phyloP scores from a whole-genome alignment of 2,888 invertebrate genomes.

The Pandemis corylana region DNA sequence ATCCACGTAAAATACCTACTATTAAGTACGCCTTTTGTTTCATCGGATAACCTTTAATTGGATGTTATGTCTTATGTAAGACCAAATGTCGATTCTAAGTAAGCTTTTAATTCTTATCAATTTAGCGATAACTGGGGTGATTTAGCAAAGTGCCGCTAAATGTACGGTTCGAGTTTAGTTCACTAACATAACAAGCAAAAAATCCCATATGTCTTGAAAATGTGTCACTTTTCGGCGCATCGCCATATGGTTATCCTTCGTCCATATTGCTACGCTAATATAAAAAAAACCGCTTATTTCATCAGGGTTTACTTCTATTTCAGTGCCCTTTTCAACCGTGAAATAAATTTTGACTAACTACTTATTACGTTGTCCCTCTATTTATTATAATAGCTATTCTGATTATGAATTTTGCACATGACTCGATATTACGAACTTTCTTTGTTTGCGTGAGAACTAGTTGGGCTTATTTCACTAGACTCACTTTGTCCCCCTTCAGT shows the following conservation, averaged over 20 bases:
- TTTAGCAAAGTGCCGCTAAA: conserved; percentile 49
- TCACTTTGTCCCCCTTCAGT: conserved; percentile 63
- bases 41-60: conserved; percentile 33
- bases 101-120: conserved; percentile 55
- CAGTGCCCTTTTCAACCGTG: background rate
- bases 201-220: conserved; percentile 61
- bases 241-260: conserved; percentile 51
- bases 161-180: conserved; percentile 40
- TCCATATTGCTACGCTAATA: background rate
- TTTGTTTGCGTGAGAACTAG: conserved; percentile 70
- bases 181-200: conserved; percentile 49
- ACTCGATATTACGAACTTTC: conserved; percentile 24
- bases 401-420: conserved; percentile 40
- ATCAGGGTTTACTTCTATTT: conserved; percentile 3
- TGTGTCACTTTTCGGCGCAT: conserved; percentile 68
- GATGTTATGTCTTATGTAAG: background rate
- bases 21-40: conserved; percentile 43
- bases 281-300: conserved; percentile 1
- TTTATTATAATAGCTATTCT: conserved; percentile 19
- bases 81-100: conserved; percentile 30
- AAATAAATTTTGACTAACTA: background rate
- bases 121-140: conserved; percentile 55
- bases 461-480: conserved; percentile 57
- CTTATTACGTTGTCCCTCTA: conserved; percentile 6
- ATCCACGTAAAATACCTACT: conserved; percentile 47